Percentiles rank a stretch among this genome's conserved stretches.
These are phyloP conservation scores for Lepidurus arcticus DNA, from an alignment of 1,140 invertebrate genomes.

Conservation along the genomic window DNA sequence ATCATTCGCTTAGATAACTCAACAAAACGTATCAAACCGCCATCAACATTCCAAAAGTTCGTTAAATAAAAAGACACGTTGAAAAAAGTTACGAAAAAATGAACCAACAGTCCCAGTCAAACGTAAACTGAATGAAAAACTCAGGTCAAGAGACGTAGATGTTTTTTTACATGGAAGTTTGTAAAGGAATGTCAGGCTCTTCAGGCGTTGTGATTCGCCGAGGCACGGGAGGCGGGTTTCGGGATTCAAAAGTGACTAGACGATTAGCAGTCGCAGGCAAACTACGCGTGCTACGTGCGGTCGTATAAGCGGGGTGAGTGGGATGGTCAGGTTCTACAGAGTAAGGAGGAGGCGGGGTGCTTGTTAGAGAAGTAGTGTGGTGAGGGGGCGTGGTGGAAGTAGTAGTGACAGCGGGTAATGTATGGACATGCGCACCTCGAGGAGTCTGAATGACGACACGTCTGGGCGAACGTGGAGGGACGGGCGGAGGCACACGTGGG, in stretches of 20 bases:
- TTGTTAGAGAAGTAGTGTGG: not conserved
- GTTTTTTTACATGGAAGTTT: constrained; percentile 16
- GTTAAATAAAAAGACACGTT: not conserved
- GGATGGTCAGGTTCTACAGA: not conserved
- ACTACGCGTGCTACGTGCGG: constrained; percentile 36
- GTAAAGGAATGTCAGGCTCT: constrained; percentile 32
- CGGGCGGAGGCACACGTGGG: constrained; percentile 39
- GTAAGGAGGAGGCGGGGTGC: constrained; percentile 5
- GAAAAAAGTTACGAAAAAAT: not conserved
- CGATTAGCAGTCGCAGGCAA: constrained; percentile 34
- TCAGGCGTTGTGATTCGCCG: constrained; percentile 33
- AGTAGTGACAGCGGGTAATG: not conserved
- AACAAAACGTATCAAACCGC: not conserved
- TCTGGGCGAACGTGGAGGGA: constrained; percentile 43
- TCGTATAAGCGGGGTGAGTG: constrained; percentile 30
- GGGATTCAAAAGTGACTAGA: constrained; percentile 35
- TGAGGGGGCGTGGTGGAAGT: not conserved
- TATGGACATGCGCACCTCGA: constrained; percentile 17
- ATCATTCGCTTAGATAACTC: not conserved
- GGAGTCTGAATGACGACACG: constrained; percentile 40
- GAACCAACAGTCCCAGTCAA: not conserved
- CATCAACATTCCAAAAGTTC: not conserved
- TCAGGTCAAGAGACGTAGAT: constrained; percentile 37
- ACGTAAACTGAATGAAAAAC: constrained; percentile 38
- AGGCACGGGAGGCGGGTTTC: constrained; percentile 37